Conservation (phyloP, 1,140 invertebrate genomes). For the Meteorus sp. region DNA sequence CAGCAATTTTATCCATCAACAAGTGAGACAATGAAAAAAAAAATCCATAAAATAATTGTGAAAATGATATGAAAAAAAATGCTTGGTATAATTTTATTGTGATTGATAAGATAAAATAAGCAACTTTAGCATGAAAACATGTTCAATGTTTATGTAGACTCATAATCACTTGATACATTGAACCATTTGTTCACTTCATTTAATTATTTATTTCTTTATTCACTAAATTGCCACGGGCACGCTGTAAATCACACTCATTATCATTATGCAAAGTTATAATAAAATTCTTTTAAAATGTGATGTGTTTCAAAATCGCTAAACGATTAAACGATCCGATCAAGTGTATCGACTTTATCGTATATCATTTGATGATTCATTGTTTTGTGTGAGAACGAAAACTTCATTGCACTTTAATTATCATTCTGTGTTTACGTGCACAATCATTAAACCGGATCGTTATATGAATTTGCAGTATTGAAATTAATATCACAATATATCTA, state of each 20-base stretch:
- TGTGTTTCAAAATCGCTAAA: no score
- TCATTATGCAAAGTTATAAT: not conserved
- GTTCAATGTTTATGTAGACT: no score
- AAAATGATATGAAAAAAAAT: not conserved
- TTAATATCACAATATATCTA: no score
- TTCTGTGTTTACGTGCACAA: not conserved
- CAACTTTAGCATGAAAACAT: no score
- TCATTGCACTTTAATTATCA: not conserved
- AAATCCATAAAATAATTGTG: no score
- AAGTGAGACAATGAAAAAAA: no score
- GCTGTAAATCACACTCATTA: no score
- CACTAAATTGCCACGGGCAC: not conserved
- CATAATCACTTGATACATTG: not conserved
- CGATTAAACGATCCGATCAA: not conserved
- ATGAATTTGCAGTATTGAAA: no score
- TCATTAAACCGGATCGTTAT: not conserved
- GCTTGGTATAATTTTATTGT: not conserved
- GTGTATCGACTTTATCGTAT: not conserved
- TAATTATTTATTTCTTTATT: not conserved
- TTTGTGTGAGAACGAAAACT: not conserved
- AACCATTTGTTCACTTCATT: not conserved
- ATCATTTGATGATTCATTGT: slow-evolving; percentile 9
- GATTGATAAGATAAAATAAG: not conserved
- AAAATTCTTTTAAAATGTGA: not conserved
- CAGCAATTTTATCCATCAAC: no score